These are phyloP conservation scores for Carposina sasakii DNA, from an alignment of 1,140 invertebrate species.

Conservation along the genomic window DNA sequence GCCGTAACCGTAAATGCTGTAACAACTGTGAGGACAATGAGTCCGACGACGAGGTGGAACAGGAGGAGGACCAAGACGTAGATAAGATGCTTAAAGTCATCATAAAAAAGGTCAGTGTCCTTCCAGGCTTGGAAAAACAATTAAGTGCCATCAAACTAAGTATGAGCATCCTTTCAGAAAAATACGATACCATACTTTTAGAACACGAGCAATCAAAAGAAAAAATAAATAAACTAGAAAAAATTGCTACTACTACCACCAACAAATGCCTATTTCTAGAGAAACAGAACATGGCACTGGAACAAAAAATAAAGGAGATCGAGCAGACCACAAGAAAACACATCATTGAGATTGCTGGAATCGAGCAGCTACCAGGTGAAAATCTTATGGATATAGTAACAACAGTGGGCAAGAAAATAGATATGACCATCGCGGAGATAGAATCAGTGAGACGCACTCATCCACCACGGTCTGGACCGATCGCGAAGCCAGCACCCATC, in stretches of 20 bases:
- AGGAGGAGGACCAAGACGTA: not conserved
- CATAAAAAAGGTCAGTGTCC: slow-evolving; percentile 2
- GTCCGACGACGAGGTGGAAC: not conserved
- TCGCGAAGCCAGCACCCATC: slow-evolving; percentile 1
- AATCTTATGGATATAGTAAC: not conserved
- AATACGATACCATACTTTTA: slow-evolving; percentile 12
- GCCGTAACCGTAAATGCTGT: not conserved
- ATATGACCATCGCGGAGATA: not conserved
- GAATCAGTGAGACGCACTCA: slow-evolving; percentile 8
- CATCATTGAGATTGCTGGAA: slow-evolving; percentile 6
- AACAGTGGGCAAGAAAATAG: not conserved
- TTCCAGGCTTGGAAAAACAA: slow-evolving; percentile 9
- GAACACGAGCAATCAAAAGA: slow-evolving; percentile 12
- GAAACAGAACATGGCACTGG: slow-evolving; percentile 10
- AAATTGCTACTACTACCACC: not conserved
- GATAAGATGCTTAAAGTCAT: slow-evolving; percentile 12
- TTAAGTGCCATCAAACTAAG: slow-evolving; percentile 1
- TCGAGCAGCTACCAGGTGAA: slow-evolving; percentile 1
- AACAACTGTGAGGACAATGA: slow-evolving; percentile 12
- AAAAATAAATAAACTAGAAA: slow-evolving; percentile 13
- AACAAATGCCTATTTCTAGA: slow-evolving; percentile 11
- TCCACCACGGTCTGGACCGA: slow-evolving; percentile 10
- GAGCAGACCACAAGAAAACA: slow-evolving; percentile 4
- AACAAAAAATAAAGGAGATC: slow-evolving; percentile 2
- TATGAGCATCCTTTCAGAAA: slow-evolving; percentile 11